Base-by-base conservation (phyloP, 2,797 vertebrate genomes). In the Sitta carolinensis region DNA sequence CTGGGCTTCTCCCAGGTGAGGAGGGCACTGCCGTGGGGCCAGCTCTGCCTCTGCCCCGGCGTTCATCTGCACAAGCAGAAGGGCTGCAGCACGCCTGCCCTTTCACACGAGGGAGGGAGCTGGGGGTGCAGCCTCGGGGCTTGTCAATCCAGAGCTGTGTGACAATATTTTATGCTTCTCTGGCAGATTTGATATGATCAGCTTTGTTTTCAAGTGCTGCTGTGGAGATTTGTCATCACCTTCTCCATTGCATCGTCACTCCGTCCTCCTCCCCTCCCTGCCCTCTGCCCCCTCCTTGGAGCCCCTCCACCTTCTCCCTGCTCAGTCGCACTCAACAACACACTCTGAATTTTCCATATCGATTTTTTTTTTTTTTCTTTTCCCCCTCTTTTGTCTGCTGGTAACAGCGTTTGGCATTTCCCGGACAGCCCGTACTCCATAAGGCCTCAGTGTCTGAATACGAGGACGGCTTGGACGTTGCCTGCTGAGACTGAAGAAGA, bases 401-500 rank as follows among this genome's bases (percentile, higher is more conserved):
- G 92, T 95, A 97, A 96, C 95, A 96, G 94, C 7, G 85, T 97
- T 97, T 97, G 96, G 96, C 96, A 95, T 97, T 95, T 97, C 92
- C 96, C 86, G 94, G 96, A 93, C 96, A 97, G 96, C 95, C 94
- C 85, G 19, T 95, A 95, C 95, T 96, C 96, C 95, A 97, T 97
- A 97, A 97, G 95, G 97, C 96, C 94, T 97, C 90, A 55, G 87
- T 95, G 96, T 95, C 95, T 96, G 96, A 97, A 97, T 97, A 69
- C 81, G 87, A 94, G 95, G 94, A 96, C 90, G 93, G 96, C 96
- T 97, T 96, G 97, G 97, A 96, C 94, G 14, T 97, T 97, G 97
- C 97, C 97, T 97, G 97, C 97, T 97, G 97, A 96, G 97, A 94
- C 92, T 85, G 97, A 97, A 97, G 97, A 97, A 97, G 97, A 97